Evolutionary conservation across 2,797 vertebrate genomes (phyloP).

Genomic region (Acomys russatus): DNA sequence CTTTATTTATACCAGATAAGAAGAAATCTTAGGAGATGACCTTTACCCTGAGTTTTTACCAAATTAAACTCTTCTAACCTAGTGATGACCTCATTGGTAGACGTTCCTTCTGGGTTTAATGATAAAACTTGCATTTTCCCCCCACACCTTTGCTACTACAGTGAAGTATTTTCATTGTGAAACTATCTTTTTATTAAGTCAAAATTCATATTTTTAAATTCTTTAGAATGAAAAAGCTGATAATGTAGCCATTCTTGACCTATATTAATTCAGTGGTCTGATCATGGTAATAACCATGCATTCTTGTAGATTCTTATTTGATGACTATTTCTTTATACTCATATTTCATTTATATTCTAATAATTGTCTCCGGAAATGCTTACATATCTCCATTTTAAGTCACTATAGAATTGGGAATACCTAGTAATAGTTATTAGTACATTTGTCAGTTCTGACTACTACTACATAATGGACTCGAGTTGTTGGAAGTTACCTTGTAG

Average conservation of each 20-base stretch:
- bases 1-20: constrained; percentile 34
- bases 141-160: constrained; percentile 22
- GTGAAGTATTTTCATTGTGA: constrained; percentile 16
- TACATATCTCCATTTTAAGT: constrained; percentile 3
- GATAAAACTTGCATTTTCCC: constrained; percentile 39
- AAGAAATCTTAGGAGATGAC: constrained; percentile 43
- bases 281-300: constrained; percentile 3
- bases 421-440: constrained; percentile 32
- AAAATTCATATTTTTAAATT: constrained; percentile 51
- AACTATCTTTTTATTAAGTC: constrained; percentile 26
- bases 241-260: background rate
- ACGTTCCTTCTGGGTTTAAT: constrained; percentile 45
- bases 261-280: constrained; percentile 14
- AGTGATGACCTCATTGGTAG: constrained; percentile 8
- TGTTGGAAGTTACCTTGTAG: background rate
- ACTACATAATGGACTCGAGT: background rate
- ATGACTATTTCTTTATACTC: constrained; percentile 28
- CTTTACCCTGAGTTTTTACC: background rate
- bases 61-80: constrained; percentile 51
- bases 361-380: background rate
- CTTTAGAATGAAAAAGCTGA: constrained; percentile 57
- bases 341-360: background rate
- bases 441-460: constrained; percentile 22
- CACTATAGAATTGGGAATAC: constrained; percentile 3
- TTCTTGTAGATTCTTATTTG: constrained; percentile 43